phyloP scores from a whole-genome alignment of 2,797 vertebrate species.

The Vespertilio murinus region DNA sequence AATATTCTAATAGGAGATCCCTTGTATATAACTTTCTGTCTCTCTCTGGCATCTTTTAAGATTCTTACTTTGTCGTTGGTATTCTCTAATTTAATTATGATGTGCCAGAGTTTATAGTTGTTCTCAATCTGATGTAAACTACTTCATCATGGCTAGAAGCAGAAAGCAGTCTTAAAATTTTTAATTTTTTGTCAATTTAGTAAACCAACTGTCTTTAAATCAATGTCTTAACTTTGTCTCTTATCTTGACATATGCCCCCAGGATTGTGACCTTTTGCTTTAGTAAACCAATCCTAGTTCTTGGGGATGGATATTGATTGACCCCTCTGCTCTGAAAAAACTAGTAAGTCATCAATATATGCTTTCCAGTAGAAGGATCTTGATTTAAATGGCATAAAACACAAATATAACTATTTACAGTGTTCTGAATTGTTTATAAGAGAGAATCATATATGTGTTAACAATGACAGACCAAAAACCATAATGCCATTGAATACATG shows the following conservation, averaged over 20 bases:
- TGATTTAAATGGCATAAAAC: neutral
- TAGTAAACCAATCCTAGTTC: neutral
- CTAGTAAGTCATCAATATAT: neutral
- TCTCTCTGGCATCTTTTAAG: too few species aligned
- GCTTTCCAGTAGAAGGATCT: neutral
- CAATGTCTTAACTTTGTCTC: neutral
- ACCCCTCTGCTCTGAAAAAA: neutral
- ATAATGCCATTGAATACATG: neutral
- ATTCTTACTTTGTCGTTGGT: too few species aligned
- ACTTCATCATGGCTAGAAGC: neutral
- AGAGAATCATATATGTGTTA: neutral
- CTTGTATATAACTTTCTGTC: too few species aligned
- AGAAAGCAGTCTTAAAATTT: neutral
- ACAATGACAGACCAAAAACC: neutral
- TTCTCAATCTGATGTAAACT: neutral
- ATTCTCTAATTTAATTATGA: too few species aligned
- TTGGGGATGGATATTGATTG: neutral
- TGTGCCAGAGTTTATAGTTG: neutral
- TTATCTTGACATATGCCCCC: conserved; percentile 14
- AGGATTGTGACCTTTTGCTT: neutral
- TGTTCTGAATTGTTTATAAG: neutral
- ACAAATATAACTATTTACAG: neutral
- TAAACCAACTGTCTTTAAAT: conserved; percentile 19
- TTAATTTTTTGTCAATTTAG: neutral
- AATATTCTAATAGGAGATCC: too few species aligned